Evolutionary conservation across 2,888 invertebrate species (phyloP).

Genomic region (Phengaris arion): DNA sequence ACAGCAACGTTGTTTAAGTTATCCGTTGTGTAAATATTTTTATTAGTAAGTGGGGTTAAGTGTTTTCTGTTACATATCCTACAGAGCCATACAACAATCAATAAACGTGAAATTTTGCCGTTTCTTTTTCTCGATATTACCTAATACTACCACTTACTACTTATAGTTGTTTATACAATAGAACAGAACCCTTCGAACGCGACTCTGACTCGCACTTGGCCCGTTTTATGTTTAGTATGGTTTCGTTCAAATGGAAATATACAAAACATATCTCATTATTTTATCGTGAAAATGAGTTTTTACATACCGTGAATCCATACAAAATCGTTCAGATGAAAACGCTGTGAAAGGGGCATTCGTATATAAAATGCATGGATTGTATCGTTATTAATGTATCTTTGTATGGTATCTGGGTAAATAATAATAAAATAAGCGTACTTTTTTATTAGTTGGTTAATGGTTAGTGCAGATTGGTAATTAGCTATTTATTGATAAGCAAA

Average conservation of each 20-base stretch:
- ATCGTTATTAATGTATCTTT: not conserved
- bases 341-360: not conserved
- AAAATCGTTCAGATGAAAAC: not conserved
- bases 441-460: not conserved
- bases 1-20: too few relatives aligned
- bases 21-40: too few relatives aligned
- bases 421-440: not conserved
- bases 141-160: too few relatives aligned
- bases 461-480: not conserved
- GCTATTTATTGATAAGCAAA: too few relatives aligned
- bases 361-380: not conserved
- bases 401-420: not conserved
- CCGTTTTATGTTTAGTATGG: constrained; percentile 3
- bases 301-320: constrained; percentile 10
- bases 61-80: too few relatives aligned
- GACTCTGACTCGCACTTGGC: too few relatives aligned
- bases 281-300: constrained; percentile 20
- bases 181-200: too few relatives aligned
- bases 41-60: too few relatives aligned
- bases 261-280: constrained; percentile 25
- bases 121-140: too few relatives aligned
- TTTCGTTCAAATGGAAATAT: constrained; percentile 25
- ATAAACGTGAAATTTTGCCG: too few relatives aligned
- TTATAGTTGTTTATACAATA: too few relatives aligned
- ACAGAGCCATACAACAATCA: too few relatives aligned